A percentile compares a stretch with the other conserved stretches of the same genome.
These are phyloP conservation scores for Andricus quercusramuli DNA, from an alignment of 2,888 invertebrate species.

Conservation along the genomic window DNA sequence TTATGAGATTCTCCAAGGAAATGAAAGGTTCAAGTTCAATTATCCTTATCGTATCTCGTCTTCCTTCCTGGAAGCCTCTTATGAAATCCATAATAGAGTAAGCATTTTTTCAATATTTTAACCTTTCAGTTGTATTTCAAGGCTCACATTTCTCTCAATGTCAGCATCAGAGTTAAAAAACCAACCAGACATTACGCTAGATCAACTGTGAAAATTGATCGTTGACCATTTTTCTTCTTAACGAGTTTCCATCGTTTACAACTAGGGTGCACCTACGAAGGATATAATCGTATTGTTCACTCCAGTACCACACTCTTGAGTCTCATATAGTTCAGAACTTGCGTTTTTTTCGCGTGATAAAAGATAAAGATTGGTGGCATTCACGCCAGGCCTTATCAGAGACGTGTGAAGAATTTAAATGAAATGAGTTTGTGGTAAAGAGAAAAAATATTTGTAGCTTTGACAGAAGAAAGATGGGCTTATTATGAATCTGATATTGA, in stretches of 20 bases:
- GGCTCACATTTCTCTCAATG: constrained; percentile 23
- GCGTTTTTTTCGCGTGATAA: background rate
- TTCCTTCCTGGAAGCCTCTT: background rate
- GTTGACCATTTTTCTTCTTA: constrained; percentile 46
- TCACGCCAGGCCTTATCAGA: background rate
- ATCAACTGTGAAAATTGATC: constrained; percentile 52
- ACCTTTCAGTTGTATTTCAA: background rate
- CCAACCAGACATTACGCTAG: constrained; percentile 47
- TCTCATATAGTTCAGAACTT: background rate
- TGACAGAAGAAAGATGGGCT: background rate
- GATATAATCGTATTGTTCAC: constrained; percentile 46
- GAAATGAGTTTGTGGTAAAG: background rate
- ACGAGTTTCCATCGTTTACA: constrained; percentile 40
- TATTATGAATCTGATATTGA: no score
- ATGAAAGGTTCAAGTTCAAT: constrained; percentile 20
- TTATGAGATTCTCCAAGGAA: background rate
- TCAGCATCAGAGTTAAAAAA: constrained; percentile 45
- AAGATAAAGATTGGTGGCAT: background rate
- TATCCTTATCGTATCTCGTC: constrained; percentile 7
- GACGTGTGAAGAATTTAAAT: background rate
- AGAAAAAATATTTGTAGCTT: background rate
- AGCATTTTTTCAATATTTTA: background rate
- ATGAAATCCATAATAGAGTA: background rate
- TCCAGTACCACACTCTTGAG: constrained; percentile 44
- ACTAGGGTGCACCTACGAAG: constrained; percentile 35